Evolutionary conservation across 2,113 vertebrate species (phyloP).

Genomic region (Dicaeum eximium): DNA sequence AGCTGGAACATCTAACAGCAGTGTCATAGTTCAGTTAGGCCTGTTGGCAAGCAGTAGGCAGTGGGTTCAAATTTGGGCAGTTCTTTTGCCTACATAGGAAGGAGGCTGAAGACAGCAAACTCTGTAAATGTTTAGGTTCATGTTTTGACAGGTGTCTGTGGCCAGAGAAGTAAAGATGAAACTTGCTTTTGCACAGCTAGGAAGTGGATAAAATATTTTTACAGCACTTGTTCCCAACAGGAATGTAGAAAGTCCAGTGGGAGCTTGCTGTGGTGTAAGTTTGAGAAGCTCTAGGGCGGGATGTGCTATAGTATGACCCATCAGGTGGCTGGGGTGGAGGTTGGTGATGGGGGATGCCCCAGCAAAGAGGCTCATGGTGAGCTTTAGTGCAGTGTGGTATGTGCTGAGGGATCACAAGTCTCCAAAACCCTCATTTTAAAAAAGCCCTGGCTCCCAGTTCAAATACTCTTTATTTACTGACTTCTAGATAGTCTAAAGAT

Average conservation of each 20-base stretch:
- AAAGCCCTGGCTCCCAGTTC: neutral
- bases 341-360: neutral
- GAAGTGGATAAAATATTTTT: neutral
- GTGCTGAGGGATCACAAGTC: neutral
- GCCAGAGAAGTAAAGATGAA: neutral
- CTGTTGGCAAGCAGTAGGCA: neutral
- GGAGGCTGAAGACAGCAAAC: neutral
- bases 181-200: neutral
- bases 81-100: neutral
- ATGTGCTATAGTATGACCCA: neutral
- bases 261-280: neutral
- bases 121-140: neutral
- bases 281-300: neutral
- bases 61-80: neutral
- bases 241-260: neutral
- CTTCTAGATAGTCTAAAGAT: neutral
- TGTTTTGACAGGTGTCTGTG: neutral
- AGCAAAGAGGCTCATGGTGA: neutral
- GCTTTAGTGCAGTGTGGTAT: neutral
- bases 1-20: neutral
- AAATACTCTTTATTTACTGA: neutral
- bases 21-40: neutral
- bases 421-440: neutral
- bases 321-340: neutral
- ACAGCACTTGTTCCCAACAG: neutral